Conservation (phyloP, 2,888 invertebrate genomes). For the Clostera curtula region DNA sequence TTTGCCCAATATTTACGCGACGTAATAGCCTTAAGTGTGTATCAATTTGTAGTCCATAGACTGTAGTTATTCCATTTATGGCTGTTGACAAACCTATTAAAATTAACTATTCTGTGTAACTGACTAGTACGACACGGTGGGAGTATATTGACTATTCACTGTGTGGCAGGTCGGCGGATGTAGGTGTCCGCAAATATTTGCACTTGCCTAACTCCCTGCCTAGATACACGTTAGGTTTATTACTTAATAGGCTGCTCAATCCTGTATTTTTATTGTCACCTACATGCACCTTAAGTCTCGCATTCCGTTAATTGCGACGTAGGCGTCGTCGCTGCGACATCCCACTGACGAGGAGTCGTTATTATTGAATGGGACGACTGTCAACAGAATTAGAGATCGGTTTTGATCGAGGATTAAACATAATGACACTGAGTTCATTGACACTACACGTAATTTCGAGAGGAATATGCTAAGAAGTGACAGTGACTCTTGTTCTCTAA, state of each 20-base stretch:
- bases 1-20: too few species aligned
- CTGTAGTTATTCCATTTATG: too few species aligned
- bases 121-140: constrained; percentile 33
- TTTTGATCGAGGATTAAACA: constrained; percentile 32
- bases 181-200: constrained; percentile 71
- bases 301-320: constrained; percentile 38
- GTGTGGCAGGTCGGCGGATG: constrained; percentile 56
- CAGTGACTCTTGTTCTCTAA: too few species aligned
- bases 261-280: constrained; percentile 40
- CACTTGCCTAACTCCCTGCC: constrained; percentile 55
- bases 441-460: constrained; percentile 29
- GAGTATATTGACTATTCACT: constrained; percentile 53
- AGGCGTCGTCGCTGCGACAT: constrained; percentile 35
- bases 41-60: too few species aligned
- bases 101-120: too few species aligned
- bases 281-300: constrained; percentile 32
- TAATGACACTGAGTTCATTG: constrained; percentile 43
- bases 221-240: constrained; percentile 49
- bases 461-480: constrained; percentile 28
- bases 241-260: constrained; percentile 46
- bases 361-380: constrained; percentile 33
- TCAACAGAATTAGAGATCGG: constrained; percentile 31
- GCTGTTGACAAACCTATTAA: too few species aligned
- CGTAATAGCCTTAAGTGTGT: too few species aligned
- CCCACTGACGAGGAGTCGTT: constrained; percentile 36